Evolutionary conservation across 2,888 invertebrate species (phyloP), one percentile per base, ranked within the genome.

Genomic region (Mamestra brassicae): DNA sequence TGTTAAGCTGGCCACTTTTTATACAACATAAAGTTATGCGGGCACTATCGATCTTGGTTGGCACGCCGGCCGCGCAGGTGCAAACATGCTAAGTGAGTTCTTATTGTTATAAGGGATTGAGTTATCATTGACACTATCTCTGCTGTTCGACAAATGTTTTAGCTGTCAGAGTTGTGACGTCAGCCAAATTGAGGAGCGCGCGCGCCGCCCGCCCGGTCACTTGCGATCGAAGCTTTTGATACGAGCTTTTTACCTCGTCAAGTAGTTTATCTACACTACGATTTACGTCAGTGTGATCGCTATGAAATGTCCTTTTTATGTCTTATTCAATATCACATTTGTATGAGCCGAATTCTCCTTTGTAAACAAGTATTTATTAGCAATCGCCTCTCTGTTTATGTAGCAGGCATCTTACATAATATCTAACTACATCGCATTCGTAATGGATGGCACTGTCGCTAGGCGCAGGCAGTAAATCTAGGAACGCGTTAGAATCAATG

Each of bases 71-170:
- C 91, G 76, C 68, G 96, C 96, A 96, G 96, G 96, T 96, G 96
- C 96, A 96, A 96, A 96, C 96, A 96, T 95, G 95, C 94, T 96
- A 96, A 96, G 96, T 96, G 96, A 96, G 90, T 95, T 96, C 95
- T 95, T 93, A 96, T 96, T 96, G 96, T 96, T 95, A 93, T 95
- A 95, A 95, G 95, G 96, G 96, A 94, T 95, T 94, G 94, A 93
- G 93, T 96, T 96, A 96, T 96, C 96, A 93, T 93, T 96, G 96
- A 96, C 96, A 96, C 96, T 95, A 96, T 96, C 96, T 96, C 87
- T 87, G 91, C 88, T 90, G 95, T 95, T 96, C 96, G 96, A 96
- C 95, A 96, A 96, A 96, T 95, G 95, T 95, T 95, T 94, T 93
- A 95, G 93, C 95, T 96, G 96, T 96, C 96, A 96, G 94, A 95